Evolutionary conservation across 2,797 vertebrate genomes (phyloP).

Genomic region (Jordanella pulchra): DNA sequence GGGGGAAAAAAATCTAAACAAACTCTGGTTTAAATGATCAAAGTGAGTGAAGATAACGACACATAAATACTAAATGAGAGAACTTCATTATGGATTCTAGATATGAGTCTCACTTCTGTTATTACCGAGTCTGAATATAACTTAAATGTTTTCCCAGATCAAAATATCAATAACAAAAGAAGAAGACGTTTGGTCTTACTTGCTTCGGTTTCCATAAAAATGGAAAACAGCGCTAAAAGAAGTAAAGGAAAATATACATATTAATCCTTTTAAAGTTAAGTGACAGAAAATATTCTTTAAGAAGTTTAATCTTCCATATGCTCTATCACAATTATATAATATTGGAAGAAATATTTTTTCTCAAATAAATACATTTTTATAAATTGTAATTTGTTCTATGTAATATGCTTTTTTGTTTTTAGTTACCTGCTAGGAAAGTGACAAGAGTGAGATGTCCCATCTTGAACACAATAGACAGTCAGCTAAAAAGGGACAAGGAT

Average conservation of each 20-base stretch:
- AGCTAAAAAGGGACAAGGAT: conserved; percentile 19
- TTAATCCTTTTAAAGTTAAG: conserved; percentile 5
- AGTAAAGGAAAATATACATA: conserved; percentile 6
- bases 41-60: not conserved
- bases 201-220: conserved; percentile 74
- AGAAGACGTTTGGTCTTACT: conserved; percentile 59
- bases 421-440: conserved; percentile 68
- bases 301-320: not conserved
- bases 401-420: not conserved
- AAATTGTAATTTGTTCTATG: not conserved
- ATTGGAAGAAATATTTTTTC: not conserved
- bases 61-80: not conserved
- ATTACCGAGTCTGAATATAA: not conserved
- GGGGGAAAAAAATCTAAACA: no score
- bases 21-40: not conserved
- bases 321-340: not conserved
- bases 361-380: not conserved
- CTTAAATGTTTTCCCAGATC: not conserved
- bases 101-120: not conserved
- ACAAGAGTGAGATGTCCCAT: conserved; percentile 63
- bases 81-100: not conserved
- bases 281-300: not conserved
- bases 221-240: conserved; percentile 61
- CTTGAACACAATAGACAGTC: conserved; percentile 51
- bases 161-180: not conserved